Base-by-base conservation (phyloP, 2,113 vertebrate species). In the Ochotona curzoniae region DNA sequence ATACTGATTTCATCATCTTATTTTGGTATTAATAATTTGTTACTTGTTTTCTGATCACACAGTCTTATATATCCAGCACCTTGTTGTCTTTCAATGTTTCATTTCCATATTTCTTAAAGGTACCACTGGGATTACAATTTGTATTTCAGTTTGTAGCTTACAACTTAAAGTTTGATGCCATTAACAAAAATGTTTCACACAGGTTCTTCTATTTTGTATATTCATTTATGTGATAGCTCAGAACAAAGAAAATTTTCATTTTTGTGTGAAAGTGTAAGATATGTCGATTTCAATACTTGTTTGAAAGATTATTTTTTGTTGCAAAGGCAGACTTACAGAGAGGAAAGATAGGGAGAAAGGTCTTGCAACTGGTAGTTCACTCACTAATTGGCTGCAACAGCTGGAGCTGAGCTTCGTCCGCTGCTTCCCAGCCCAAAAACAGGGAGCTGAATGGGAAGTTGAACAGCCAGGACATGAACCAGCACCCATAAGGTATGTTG, bases 141-240 rank as follows among this genome's bases (percentile, higher is more conserved):
- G 20, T 38, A 35, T 75, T 93, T 75, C 83, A 49, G 67, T 8
- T 90, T 81, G 74, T 63, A 54, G 18, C 63, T 94, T 92, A 15
- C 70, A 66, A 82, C 61, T 91, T 95, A 60, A 79, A 60, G 51
- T 90, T 92, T 26, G 8, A 83, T 89, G 51, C 67, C 90, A 87
- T 49, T 5, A 76, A 47, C 38, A 69, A 82, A 86, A 71, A 60
- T 23, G 35, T 78, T 83, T 13, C 79, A 26, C 10, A 64, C 11
- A 83, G 64, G 14, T 47, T 70, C 21, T 93, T 54, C 73, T 18
- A 83, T 64, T 86, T 90, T 81, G 74, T 60, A 83, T 38, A 86
- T 91, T 89, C 66, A 67, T 70, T 38, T 92, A 94, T 93, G 93
- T 88, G 94, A 66, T 93, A 92, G 83, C 25, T 49, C 66, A 92